phyloP scores from a whole-genome alignment of 2,113 vertebrate genomes.

The Sceloporus undulatus region DNA sequence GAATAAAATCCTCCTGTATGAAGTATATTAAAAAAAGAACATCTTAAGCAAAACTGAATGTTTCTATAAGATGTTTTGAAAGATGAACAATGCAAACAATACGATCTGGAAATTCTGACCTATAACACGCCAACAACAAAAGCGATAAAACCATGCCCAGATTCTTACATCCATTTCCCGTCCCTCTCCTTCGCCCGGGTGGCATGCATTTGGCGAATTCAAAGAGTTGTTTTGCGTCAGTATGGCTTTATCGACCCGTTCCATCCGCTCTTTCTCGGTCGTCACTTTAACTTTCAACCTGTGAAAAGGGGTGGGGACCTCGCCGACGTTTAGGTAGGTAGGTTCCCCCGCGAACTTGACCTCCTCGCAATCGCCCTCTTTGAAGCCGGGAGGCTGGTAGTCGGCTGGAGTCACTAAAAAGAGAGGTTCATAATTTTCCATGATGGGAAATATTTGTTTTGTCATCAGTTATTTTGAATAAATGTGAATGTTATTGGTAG shows the following conservation, averaged over 20 bases:
- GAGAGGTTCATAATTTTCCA: background rate
- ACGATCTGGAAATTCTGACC: background rate
- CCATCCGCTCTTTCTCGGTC: slow-evolving; percentile 90
- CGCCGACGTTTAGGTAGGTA: slow-evolving; percentile 87
- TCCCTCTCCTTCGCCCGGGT: slow-evolving; percentile 62
- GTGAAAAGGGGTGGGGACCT: slow-evolving; percentile 91
- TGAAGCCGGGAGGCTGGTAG: slow-evolving; percentile 97
- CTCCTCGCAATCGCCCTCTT: slow-evolving; percentile 80
- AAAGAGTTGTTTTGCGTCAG: slow-evolving; percentile 61
- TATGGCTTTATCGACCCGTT: slow-evolving; percentile 80
- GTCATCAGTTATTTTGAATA: background rate
- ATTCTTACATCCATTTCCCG: slow-evolving; percentile 62
- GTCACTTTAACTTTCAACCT: slow-evolving; percentile 88
- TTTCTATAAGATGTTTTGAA: background rate
- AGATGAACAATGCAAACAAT: background rate
- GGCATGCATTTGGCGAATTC: slow-evolving; percentile 65
- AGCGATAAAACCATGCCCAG: background rate
- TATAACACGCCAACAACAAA: background rate
- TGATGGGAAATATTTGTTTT: background rate
- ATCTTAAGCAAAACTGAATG: fast-evolving
- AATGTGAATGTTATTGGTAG: no score
- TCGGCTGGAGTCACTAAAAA: slow-evolving; percentile 88
- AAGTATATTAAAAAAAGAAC: slow-evolving; percentile 34
- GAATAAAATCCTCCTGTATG: slow-evolving; percentile 68
- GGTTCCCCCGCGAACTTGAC: slow-evolving; percentile 88